phyloP scores from a whole-genome alignment of 2,888 invertebrate genomes.

The Caenorhabditis sulstoni region DNA sequence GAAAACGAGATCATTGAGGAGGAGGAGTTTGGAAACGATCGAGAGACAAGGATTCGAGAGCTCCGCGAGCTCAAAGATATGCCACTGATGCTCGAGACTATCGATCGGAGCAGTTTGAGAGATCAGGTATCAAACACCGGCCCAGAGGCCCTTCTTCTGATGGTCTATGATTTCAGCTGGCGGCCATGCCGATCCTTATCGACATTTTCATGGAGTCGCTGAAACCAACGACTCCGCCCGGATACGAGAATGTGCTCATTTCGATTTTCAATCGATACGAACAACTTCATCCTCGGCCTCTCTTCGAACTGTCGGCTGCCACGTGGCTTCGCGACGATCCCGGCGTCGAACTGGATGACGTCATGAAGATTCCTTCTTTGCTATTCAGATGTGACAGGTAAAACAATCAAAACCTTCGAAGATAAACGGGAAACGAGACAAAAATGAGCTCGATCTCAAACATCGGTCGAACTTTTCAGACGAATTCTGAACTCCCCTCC shows the following conservation, averaged over 20 bases:
- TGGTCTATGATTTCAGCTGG: too few species aligned
- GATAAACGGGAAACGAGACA: too few species aligned
- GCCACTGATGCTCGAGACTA: conserved; percentile 14
- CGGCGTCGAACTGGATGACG: conserved; percentile 36
- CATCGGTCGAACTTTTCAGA: conserved; percentile 6
- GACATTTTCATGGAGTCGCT: conserved; percentile 33
- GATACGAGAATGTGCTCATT: conserved; percentile 15
- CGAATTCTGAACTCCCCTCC: conserved; percentile 62
- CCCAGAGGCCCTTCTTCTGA: too few species aligned
- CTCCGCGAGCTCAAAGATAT: conserved; percentile 8
- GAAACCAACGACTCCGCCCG: neutral
- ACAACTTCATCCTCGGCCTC: conserved; percentile 27
- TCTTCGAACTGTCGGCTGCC: conserved; percentile 20
- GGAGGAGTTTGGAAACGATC: conserved; percentile 3
- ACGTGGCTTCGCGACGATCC: conserved; percentile 34
- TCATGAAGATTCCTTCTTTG: conserved; percentile 60
- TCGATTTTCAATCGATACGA: conserved; percentile 25
- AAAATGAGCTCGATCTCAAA: too few species aligned
- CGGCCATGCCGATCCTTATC: conserved; percentile 25
- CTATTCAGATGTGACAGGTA: conserved; percentile 60
- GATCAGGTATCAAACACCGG: too few species aligned
- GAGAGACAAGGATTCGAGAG: neutral
- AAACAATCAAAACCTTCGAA: too few species aligned
- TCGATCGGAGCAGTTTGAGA: conserved; percentile 13
- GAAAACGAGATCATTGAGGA: conserved; percentile 9